Evolutionary conservation across 1,140 invertebrate species (phyloP), one percentile per base, ranked within the genome.

Genomic region (Phymorhynchus buccinoides): DNA sequence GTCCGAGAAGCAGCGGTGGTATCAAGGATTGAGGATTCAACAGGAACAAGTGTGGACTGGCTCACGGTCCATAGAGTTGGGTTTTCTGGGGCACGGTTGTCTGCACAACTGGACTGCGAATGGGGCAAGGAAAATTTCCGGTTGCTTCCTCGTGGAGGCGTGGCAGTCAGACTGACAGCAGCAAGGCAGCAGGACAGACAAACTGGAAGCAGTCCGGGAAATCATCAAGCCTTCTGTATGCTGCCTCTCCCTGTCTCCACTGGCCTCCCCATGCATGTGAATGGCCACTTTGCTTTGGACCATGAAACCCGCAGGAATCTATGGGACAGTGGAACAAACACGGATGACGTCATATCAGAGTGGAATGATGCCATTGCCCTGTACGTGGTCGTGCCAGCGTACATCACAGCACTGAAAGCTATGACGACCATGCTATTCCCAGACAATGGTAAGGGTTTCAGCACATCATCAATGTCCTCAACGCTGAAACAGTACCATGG

Each of bases 251-350:
- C 92, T 35, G 80, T 90, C 14, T 71, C 86, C 39, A 91, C 91
- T 18, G 87, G 88, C 27, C 78, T 93, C 18, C 91, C 91, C 35
- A 86, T 91, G 35, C 88, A 93, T 75, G 88, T 93, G n/a, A 92
- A 93, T 89, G 92, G 91, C 1, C 89, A 92, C 83, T 93, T 93
- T 89, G 90, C 90, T 42, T 79, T 93, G 16, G 91, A 91, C 80
- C 88, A 91, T 81, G 92, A 92, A 86, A 86, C 90, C 18, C 87
- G 92, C 80, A 85, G 91, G 71, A 88, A 86, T 75, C 66, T 93
- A 12, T 93, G 91, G 91, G 77, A 88, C 12, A 75, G 35, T 41
- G 73, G 73, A 41, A 75, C 18, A 0, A 35, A 48, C 32, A 83
- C 89, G 41, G 77, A 66, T 66, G 83, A 85, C 37, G 41, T 77